Evolutionary conservation across 1,140 invertebrate species (phyloP).

Genomic region (Kradibia gibbosae): DNA sequence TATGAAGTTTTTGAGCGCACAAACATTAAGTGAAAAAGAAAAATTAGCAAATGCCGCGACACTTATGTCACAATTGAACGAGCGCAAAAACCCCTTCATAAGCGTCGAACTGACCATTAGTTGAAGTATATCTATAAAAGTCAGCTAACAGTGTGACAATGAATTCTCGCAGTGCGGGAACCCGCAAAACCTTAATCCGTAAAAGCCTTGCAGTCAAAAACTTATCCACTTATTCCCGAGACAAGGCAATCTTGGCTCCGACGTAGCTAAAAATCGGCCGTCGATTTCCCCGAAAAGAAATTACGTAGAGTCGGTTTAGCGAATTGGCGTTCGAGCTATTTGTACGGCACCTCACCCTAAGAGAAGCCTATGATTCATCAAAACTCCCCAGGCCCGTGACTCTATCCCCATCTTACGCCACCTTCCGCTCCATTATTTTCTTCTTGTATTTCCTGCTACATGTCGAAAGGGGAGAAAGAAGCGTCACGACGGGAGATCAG

Average conservation of each 20-base stretch:
- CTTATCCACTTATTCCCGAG: neutral
- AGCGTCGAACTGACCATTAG: neutral
- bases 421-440: neutral
- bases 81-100: neutral
- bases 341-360: neutral
- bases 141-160: neutral
- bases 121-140: neutral
- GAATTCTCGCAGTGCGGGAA: neutral
- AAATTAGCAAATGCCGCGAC: no score
- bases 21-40: no score
- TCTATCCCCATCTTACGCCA: no score
- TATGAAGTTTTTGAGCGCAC: no score
- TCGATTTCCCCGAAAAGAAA: neutral
- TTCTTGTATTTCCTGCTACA: neutral
- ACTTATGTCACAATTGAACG: neutral
- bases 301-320: conserved; percentile 23
- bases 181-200: neutral
- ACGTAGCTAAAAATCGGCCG: neutral
- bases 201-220: neutral
- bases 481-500: neutral
- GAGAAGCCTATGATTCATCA: conserved; percentile 41
- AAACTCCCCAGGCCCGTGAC: neutral
- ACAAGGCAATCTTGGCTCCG: neutral
- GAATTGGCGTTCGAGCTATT: conserved; percentile 36
- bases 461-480: neutral